Conservation (phyloP, 2,797 vertebrate genomes). For the Rhinophrynus dorsalis region DNA sequence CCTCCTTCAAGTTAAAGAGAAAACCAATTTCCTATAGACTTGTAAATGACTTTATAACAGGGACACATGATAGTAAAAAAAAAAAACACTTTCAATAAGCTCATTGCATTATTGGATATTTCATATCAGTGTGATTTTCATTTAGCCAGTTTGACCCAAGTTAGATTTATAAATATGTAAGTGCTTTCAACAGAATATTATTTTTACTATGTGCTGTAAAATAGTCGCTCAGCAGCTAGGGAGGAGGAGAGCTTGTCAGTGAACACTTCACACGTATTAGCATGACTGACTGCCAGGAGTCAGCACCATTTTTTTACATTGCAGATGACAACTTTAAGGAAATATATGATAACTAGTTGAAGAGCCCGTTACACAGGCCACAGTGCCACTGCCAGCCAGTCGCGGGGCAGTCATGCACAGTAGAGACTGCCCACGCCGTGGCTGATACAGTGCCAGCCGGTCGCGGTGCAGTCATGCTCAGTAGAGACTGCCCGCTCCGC, state of each 20-base stretch:
- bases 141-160: neutral
- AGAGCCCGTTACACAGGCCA: no score
- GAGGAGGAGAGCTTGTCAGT: neutral
- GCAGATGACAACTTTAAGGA: neutral
- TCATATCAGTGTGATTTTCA: constrained; percentile 6
- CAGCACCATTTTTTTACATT: no score
- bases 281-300: neutral
- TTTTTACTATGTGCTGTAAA: constrained; percentile 1
- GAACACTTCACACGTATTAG: neutral
- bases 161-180: neutral
- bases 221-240: neutral
- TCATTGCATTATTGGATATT: constrained; percentile 7
- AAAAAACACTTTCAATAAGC: neutral
- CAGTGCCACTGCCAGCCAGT: no score
- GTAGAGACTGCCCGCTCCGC: no score
- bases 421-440: no score
- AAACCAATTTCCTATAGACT: constrained; percentile 15
- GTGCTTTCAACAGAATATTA: constrained; percentile 7
- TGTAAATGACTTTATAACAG: neutral
- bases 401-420: no score
- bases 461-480: no score
- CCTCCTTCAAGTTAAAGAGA: neutral
- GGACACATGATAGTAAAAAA: neutral
- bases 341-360: no score
- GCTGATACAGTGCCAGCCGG: no score